Conservation (phyloP, 2,888 invertebrate species). For the Colletes collaris region DNA sequence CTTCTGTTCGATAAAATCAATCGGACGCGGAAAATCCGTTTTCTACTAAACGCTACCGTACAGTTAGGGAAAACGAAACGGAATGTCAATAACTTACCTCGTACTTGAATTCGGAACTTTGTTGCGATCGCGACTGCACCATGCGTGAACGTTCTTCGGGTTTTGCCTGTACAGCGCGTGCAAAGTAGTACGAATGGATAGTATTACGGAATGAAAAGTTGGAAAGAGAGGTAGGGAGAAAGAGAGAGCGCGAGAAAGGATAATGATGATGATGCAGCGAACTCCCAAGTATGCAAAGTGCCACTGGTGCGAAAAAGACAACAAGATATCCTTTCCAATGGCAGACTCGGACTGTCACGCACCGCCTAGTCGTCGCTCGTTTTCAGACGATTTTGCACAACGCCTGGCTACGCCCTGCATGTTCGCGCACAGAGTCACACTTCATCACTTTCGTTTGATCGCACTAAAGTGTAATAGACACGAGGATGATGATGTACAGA, state of each 20-base stretch:
- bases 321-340: constrained; percentile 69
- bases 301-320: constrained; percentile 56
- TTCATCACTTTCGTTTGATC: constrained; percentile 39
- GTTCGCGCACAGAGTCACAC: constrained; percentile 51
- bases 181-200: constrained; percentile 32
- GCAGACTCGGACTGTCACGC: constrained; percentile 68
- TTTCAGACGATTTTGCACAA: constrained; percentile 62
- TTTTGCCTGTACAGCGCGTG: constrained; percentile 40
- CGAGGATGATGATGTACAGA: constrained; percentile 15
- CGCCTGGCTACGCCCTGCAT: constrained; percentile 68
- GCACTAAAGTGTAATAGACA: constrained; percentile 12
- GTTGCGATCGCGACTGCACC: constrained; percentile 47
- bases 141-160: constrained; percentile 52
- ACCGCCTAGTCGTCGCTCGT: constrained; percentile 58
- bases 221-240: constrained; percentile 29
- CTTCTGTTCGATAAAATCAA: constrained; percentile 44
- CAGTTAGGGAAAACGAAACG: not conserved
- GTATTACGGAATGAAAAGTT: constrained; percentile 35
- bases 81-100: constrained; percentile 59
- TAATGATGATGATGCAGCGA: constrained; percentile 51
- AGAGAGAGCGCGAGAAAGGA: constrained; percentile 22
- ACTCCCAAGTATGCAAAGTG: constrained; percentile 50
- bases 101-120: constrained; percentile 55
- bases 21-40: constrained; percentile 24
- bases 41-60: not conserved